Evolutionary conservation across 2,888 invertebrate species (phyloP).

Genomic region (Hirudinaria manillensis): DNA sequence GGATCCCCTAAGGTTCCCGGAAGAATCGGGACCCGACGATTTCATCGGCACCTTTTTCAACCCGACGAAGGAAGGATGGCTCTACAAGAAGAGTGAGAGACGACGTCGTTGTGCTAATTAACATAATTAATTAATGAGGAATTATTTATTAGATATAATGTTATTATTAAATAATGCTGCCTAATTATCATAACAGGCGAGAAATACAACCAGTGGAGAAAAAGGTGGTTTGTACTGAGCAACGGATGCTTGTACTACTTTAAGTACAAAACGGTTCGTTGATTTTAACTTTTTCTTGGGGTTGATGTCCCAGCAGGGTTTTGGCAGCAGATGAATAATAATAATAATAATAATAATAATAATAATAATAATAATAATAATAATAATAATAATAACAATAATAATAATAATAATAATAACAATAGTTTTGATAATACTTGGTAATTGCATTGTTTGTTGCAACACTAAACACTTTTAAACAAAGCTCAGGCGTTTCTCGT

Average conservation of each 20-base stretch:
- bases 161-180: not conserved
- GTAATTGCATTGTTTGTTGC: too few species aligned
- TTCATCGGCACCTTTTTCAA: conserved; percentile 99
- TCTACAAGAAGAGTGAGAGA: conserved; percentile 84
- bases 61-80: conserved; percentile 96
- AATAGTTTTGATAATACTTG: too few species aligned
- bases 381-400: not conserved
- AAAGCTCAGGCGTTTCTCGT: too few species aligned
- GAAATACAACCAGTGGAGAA: conserved; percentile 84
- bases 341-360: not conserved
- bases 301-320: too few species aligned
- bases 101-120: not conserved
- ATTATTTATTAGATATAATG: not conserved
- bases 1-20: conserved; percentile 97
- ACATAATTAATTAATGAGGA: not conserved
- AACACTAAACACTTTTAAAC: too few species aligned
- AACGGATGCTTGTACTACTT: conserved; percentile 98
- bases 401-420: not conserved
- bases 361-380: not conserved
- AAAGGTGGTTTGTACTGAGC: conserved; percentile 95
- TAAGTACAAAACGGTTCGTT: conserved; percentile 77
- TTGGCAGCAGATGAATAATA: not conserved
- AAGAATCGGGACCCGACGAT: conserved; percentile 91
- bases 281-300: not conserved
- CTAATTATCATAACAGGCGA: not conserved